Base-by-base conservation (phyloP, 2,888 invertebrate species). In the Watsonalla binaria region DNA sequence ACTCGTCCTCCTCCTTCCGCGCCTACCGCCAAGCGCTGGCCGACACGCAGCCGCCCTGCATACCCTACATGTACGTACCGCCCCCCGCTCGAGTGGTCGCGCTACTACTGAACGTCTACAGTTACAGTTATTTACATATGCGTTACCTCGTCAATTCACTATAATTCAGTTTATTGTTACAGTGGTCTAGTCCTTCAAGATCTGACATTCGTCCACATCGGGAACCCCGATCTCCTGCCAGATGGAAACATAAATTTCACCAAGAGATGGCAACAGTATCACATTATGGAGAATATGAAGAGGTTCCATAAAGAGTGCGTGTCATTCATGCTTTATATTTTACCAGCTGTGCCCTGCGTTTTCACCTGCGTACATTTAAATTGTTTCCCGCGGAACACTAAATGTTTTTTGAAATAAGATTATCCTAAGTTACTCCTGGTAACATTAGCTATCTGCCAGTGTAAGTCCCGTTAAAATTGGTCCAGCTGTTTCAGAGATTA, bases 161-260 rank as follows among this genome's bases (percentile, higher is more conserved):
- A 24, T 24, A 13, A 46, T 34, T 48, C 8, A 33, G 13, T 24
- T 24, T 24, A 24, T 60, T 11, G 57, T 76, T 64, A 8, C 92
- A 99, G 99, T 77, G 99, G 99, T 58, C 93, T 99, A 65, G 98
- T 99, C 62, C 93, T 99, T 51, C 99, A 99, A 94, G 99, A 99
- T 91, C 92, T 99, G 82, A 99, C 99, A 13, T 99, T 99, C 86
- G 98, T 99, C 50, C 97, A 99, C 88, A 97, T 98, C 78, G 99
- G 99, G 49, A 99, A 99, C 87, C 96, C 94, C 57, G 98, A 99
- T 82, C 92, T 95, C 61, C 90, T 99, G 65, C 93, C 94, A 8
- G 97, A 98, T 71, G 96, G 96, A 55, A 93, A 93, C 61, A 96
- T 98, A 53, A 98, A 98, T 84, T 99, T 99, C 86, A 97, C 98